Conservation (phyloP, 1,140 invertebrate species). For the Hormaphis cornu region DNA sequence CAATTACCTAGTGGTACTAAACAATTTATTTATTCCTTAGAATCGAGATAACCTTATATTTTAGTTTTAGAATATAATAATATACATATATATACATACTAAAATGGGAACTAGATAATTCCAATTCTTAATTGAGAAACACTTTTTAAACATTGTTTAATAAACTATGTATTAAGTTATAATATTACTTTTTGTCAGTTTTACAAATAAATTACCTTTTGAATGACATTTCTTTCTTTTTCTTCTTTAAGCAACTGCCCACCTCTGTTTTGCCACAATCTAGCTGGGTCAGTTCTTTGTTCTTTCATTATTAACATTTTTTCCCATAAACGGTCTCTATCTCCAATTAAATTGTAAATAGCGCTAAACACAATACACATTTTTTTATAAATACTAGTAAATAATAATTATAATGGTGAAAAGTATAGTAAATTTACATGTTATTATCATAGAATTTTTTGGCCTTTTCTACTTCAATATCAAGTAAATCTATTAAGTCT, state of each 20-base stretch:
- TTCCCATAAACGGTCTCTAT: constrained; percentile 33
- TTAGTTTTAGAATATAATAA: no score
- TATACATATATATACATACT: no score
- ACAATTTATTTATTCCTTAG: no score
- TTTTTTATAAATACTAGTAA: background rate
- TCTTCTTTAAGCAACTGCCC: constrained; percentile 35
- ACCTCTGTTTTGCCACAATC: constrained; percentile 35
- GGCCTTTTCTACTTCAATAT: constrained; percentile 28
- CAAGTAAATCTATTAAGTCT: constrained; percentile 33
- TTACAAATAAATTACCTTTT: constrained; percentile 34
- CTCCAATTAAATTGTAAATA: constrained; percentile 30
- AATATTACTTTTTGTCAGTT: no score
- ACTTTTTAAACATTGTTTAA: no score
- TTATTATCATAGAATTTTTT: constrained; percentile 34
- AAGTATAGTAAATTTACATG: constrained; percentile 22
- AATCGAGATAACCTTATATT: no score
- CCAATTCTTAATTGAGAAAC: no score
- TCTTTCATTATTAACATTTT: constrained; percentile 32
- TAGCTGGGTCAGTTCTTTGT: constrained; percentile 26
- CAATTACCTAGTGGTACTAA: no score
- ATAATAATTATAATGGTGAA: no score
- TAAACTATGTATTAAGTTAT: no score
- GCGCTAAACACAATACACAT: constrained; percentile 13
- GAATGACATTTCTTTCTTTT: constrained; percentile 35
- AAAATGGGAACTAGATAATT: no score